A percentile compares a stretch with the other conserved stretches of the same genome.
Conservation (phyloP, 2,113 vertebrate species). For the Heterotis niloticus region DNA sequence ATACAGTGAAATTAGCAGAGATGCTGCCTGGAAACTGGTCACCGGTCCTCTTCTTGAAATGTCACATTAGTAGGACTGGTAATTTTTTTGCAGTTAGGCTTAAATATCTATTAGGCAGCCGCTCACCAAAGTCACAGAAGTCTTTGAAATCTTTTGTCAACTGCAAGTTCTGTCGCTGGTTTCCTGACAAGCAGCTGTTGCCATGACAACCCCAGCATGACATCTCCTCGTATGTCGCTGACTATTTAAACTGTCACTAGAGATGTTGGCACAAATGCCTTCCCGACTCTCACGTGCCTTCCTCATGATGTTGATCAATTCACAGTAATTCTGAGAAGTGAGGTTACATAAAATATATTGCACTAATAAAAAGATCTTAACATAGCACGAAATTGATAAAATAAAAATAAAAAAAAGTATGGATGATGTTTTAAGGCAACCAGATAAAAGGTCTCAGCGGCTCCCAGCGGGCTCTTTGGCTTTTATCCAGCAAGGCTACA, state of each 20-base stretch:
- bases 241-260: too few species aligned
- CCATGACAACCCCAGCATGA: not conserved
- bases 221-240: not conserved
- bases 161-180: too few species aligned
- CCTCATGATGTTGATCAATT: not conserved
- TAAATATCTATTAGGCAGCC: not conserved
- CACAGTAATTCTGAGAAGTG: conserved; percentile 34
- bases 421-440: conserved; percentile 59
- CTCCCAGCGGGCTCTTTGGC: conserved; percentile 34
- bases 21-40: too few species aligned
- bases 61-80: too few species aligned
- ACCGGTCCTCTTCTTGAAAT: too few species aligned
- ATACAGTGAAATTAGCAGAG: not conserved
- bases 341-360: conserved; percentile 31
- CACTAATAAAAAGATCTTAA: conserved; percentile 35
- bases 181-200: not conserved
- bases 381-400: conserved; percentile 12
- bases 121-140: not conserved
- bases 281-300: not conserved
- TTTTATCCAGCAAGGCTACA: conserved; percentile 27
- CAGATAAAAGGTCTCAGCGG: conserved; percentile 41
- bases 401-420: conserved; percentile 29
- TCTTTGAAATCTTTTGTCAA: not conserved
- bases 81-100: too few species aligned
- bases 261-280: conserved; percentile 20